Conservation (phyloP, 2,113 vertebrate species). For the Melanerpes aurifrons region DNA sequence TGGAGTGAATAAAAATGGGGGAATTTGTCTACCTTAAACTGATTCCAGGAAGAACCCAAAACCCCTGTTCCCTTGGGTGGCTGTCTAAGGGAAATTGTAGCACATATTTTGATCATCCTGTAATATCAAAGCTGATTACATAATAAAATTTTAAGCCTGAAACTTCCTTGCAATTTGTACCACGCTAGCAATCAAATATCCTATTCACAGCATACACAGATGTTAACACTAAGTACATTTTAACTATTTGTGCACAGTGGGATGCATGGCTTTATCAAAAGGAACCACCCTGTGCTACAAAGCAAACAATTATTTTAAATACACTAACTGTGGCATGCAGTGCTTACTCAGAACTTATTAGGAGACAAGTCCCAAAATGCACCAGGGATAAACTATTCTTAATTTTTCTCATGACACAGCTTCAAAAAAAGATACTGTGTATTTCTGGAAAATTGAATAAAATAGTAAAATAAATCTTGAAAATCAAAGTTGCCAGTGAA, state of each 20-base stretch:
- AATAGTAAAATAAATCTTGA: not conserved
- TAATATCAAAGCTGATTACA: slow-evolving; percentile 39
- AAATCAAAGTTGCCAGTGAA: not conserved
- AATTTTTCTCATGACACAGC: not conserved
- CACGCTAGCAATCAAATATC: not conserved
- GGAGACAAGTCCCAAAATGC: not conserved
- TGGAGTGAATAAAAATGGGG: not conserved
- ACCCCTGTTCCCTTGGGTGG: not conserved
- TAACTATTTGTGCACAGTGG: not conserved
- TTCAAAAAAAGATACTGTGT: not conserved
- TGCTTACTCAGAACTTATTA: not conserved
- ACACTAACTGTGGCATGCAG: not conserved
- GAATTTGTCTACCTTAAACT: not conserved
- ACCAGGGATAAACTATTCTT: not conserved
- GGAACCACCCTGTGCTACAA: not conserved
- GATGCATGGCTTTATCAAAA: fast-evolving
- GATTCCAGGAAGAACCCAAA: not conserved
- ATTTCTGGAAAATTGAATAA: slow-evolving; percentile 7
- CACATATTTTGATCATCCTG: not conserved
- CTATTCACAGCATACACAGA: not conserved
- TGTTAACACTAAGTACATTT: not conserved
- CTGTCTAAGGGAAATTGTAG: not conserved
- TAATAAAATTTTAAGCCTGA: not conserved
- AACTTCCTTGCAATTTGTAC: slow-evolving; percentile 44
- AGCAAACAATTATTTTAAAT: not conserved